Conservation (phyloP, 37 sponge, comb jelly and placozoan species). For the Aphrocallistes beatrix region DNA sequence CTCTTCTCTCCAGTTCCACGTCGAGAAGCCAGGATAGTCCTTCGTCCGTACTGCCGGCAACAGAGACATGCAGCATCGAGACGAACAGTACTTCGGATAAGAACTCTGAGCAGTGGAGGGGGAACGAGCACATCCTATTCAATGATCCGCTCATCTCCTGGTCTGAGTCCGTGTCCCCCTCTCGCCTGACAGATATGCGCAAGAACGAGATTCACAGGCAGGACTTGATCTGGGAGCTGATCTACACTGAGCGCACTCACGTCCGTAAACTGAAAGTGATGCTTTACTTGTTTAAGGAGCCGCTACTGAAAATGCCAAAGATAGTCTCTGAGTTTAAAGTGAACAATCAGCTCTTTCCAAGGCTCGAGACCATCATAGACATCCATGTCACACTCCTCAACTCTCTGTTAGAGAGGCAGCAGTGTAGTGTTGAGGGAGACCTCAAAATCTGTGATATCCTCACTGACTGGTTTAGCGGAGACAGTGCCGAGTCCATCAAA, state of each 20-base stretch:
- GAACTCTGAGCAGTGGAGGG: background rate
- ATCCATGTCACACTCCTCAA: slow-evolving; percentile 24
- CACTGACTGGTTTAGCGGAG: background rate
- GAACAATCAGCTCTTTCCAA: slow-evolving; percentile 52
- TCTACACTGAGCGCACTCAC: slow-evolving; percentile 74
- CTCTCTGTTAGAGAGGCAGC: background rate
- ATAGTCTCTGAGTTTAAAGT: slow-evolving; percentile 33
- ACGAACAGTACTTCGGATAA: background rate
- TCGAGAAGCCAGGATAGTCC: background rate
- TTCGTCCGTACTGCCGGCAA: background rate
- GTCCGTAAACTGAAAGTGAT: slow-evolving; percentile 64
- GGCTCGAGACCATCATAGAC: slow-evolving; percentile 53
- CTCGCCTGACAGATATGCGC: slow-evolving; percentile 19
- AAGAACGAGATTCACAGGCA: slow-evolving; percentile 44
- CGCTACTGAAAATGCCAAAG: slow-evolving; percentile 25
- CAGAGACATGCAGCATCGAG: too few species aligned
- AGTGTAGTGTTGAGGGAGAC: background rate
- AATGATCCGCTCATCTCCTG: background rate
- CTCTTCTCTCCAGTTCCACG: background rate
- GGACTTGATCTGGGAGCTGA: slow-evolving; percentile 60
- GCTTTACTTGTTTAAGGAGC: slow-evolving; percentile 61
- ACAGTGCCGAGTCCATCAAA: background rate
- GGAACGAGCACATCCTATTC: background rate
- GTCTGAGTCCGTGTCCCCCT: background rate
- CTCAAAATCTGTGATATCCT: background rate